phyloP scores from a whole-genome alignment of 2,113 vertebrate genomes.

The Trinectes maculatus region DNA sequence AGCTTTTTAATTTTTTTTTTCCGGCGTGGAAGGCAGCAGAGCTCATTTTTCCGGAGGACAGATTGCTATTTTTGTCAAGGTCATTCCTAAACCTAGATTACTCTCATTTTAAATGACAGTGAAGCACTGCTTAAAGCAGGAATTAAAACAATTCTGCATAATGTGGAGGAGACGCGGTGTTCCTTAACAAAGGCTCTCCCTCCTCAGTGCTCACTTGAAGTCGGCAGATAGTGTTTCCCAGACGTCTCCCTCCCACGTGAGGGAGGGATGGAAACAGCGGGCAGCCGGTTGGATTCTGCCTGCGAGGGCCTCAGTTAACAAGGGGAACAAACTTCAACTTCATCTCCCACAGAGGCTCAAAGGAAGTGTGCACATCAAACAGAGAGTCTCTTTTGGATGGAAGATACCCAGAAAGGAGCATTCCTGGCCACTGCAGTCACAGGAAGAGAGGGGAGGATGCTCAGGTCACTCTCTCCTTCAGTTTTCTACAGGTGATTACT shows the following conservation, averaged over 20 bases:
- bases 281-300: slow-evolving; percentile 56
- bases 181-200: slow-evolving; percentile 51
- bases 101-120: slow-evolving; percentile 28
- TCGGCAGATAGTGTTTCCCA: slow-evolving; percentile 57
- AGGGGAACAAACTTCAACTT: slow-evolving; percentile 62
- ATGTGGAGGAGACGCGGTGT: slow-evolving; percentile 20
- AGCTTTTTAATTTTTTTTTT: slow-evolving; percentile 47
- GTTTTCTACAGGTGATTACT: slow-evolving; percentile 31
- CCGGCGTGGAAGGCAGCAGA: slow-evolving; percentile 2
- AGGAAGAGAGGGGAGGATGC: too few species aligned
- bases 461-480: not conserved
- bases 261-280: slow-evolving; percentile 32
- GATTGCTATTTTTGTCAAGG: slow-evolving; percentile 59
- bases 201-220: slow-evolving; percentile 66
- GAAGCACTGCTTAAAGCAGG: slow-evolving; percentile 50
- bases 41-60: slow-evolving; percentile 39
- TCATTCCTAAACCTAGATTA: slow-evolving; percentile 60
- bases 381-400: slow-evolving; percentile 40
- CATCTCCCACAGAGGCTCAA: slow-evolving; percentile 42
- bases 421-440: slow-evolving; percentile 5
- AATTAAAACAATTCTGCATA: slow-evolving; percentile 62
- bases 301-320: slow-evolving; percentile 57
- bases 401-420: slow-evolving; percentile 22
- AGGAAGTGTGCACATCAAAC: slow-evolving; percentile 63
- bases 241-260: slow-evolving; percentile 29